phyloP scores from a whole-genome alignment of 1,140 invertebrate species.

The Drosophila parvula region DNA sequence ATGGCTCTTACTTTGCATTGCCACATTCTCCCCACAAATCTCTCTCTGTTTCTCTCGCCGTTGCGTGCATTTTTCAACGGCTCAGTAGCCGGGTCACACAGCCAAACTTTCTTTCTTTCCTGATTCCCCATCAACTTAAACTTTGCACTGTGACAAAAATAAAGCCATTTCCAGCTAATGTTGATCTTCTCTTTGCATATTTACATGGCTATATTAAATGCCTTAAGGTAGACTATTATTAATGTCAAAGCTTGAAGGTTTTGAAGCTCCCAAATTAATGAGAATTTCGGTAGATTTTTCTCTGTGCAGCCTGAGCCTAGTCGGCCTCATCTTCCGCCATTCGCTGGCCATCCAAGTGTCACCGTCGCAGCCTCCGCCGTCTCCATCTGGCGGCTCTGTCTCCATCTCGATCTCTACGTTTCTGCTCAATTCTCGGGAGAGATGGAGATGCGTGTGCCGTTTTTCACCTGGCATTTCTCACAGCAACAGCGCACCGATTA shows the following conservation, averaged over 20 bases:
- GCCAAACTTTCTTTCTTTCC: constrained; percentile 72
- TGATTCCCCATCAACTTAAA: constrained; percentile 49
- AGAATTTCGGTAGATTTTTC: background rate
- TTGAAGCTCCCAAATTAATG: background rate
- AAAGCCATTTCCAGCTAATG: too few relatives aligned
- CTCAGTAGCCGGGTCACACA: constrained; percentile 75
- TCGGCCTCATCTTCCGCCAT: constrained; percentile 61
- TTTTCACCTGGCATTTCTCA: constrained; percentile 46
- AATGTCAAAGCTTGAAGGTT: background rate
- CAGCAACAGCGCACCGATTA: constrained; percentile 54
- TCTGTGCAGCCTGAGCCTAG: constrained; percentile 45
- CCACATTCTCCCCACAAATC: constrained; percentile 50
- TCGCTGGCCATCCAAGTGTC: constrained; percentile 63
- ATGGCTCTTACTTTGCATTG: constrained; percentile 76
- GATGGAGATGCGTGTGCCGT: constrained; percentile 50
- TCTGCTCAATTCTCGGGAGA: constrained; percentile 32
- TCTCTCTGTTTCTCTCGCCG: constrained; percentile 22
- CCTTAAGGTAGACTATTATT: background rate
- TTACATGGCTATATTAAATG: background rate
- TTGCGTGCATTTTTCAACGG: constrained; percentile 72
- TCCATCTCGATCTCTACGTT: constrained; percentile 4
- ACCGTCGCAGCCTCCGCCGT: constrained; percentile 34
- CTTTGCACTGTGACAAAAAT: constrained; percentile 1
- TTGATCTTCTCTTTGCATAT: too few relatives aligned
- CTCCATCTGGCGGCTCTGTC: constrained; percentile 25